Evolutionary conservation across 2,797 vertebrate genomes (phyloP), one percentile per base, ranked within the genome.

Genomic region (Naso thynnoides): DNA sequence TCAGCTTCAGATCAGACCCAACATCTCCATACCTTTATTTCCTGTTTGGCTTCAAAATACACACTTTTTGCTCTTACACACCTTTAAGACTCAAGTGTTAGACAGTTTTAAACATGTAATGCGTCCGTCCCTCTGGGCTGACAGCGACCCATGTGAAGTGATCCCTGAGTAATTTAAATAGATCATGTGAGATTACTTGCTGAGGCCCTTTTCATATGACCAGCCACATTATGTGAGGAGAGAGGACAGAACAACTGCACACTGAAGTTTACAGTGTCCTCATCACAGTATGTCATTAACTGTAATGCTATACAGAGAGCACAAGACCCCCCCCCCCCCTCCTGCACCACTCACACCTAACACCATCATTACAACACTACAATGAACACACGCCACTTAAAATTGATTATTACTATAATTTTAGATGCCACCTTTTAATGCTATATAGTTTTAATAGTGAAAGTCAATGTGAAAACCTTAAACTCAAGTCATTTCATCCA

Each of bases 141-240:
- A 71, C 72, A 69, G 52, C 53, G 3, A 58, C 58, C 64, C 53
- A 48, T 50, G 61, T 76, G n/a, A 67, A 38, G n/a, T 59, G 70
- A 78, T 8, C 57, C 45, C 29, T 8, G 27, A 59, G 45, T 33
- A 8, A 65, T 72, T 75, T 23, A 13, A n/a, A 63, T 2, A 45
- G 42, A 74, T 75, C 64, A 72, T 41, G 45, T 63, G 72, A 77
- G 62, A 39, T 57, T 6, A 66, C 58, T 73, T 29, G 53, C 36
- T 54, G 64, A 64, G 36, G 45, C 38, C 10, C 23, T 63, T n/a
- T 63, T 63, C 69, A 73, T 70, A 48, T 70, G 47, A 79, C 41
- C 6, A 5, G 38, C 44, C 18, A 48, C 16, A 39, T 24, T 36
- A 1, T 23, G 29, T 8, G 14, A 21, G 6, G 2, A 52, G 54